Base-by-base conservation (phyloP, 2,113 vertebrate species). In the Actinemys pallida region DNA sequence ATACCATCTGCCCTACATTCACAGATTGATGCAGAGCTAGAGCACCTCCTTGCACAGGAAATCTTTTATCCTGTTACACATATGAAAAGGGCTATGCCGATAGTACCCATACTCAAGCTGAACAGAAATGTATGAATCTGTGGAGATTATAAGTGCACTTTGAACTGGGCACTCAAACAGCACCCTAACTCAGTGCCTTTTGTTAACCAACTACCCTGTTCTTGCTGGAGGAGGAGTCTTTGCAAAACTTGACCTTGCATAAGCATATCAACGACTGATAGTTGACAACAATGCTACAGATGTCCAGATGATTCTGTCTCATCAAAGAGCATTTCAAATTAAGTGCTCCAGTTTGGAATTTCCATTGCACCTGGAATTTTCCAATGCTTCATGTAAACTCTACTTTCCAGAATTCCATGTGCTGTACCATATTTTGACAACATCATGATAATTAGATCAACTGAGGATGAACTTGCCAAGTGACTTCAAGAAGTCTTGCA, bases 1-100 rank as follows among this genome's bases (percentile, higher is more conserved):
- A 7, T 7, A 92, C 3, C 0, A 0, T 47, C 31, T 78, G 12
- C 52, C 20, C 16, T 0, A 0, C 1, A 5, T 42, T 82, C 81
- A 29, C 50, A 59, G 13, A 39, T 6, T 81, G 31, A 4, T 86
- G 27, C 31, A 47, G 50, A 69, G 81, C 5, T n/a, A 14, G 31
- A 88, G 78, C 35, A 69, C 14, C 17, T 78, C n/a, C 69, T 2
- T 54, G 69, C 80, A 16, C 29, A 3, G 8, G 5, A 7, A 19
- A 92, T 86, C 2, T 3, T 93, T 20, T 54, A 14, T 83, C 10
- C 59, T 72, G 81, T 84, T 29, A 47, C 31, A 31, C 11, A 35
- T 29, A 83, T 13, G 90, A 80, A 84, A 88, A 31, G 2, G 12
- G 1, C 29, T 81, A 16, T 57, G 65, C 49, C 14, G 20, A 79